These are phyloP conservation scores for Macrostomum lignano DNA, from an alignment of 1,140 invertebrate genomes.

Conservation along the genomic window DNA sequence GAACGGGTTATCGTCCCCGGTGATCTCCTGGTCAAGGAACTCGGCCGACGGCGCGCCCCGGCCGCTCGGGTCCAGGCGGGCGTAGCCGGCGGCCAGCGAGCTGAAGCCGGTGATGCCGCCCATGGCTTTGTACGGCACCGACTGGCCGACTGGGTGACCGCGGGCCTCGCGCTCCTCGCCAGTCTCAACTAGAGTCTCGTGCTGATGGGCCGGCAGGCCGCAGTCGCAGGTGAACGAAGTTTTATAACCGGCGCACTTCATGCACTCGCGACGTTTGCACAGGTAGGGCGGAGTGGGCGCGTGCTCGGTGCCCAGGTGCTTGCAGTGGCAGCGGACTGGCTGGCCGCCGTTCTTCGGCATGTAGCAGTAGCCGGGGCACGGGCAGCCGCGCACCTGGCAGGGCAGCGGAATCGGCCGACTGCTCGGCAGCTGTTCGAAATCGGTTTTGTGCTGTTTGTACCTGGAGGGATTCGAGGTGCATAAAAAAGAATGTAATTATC, in stretches of 20 bases:
- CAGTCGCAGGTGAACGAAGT: slow-evolving; percentile 25
- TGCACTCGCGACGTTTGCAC: slow-evolving; percentile 5
- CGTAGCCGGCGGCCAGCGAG: slow-evolving; percentile 25
- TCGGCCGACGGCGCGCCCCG: slow-evolving; percentile 19
- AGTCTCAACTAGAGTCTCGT: slow-evolving; percentile 22
- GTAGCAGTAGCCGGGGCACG: slow-evolving; percentile 20
- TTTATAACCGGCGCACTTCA: slow-evolving; percentile 22
- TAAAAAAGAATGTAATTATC: no score
- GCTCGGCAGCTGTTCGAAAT: slow-evolving; percentile 19
- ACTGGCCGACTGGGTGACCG: slow-evolving; percentile 24
- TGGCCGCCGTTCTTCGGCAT: slow-evolving; percentile 21
- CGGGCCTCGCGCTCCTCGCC: slow-evolving; percentile 18
- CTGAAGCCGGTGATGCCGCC: slow-evolving; percentile 27
- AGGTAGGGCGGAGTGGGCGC: slow-evolving; percentile 13
- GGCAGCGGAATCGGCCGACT: slow-evolving; percentile 17
- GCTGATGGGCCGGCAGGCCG: slow-evolving; percentile 14
- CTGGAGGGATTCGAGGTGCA: slow-evolving; percentile 12
- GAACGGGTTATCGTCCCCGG: slow-evolving; percentile 20
- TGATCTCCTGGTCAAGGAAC: slow-evolving; percentile 23
- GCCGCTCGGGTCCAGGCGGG: slow-evolving; percentile 25
- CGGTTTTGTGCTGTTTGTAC: slow-evolving; percentile 25
- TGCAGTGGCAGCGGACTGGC: slow-evolving; percentile 22
- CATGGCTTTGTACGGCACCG: slow-evolving; percentile 24
- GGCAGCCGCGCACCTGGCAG: slow-evolving; percentile 19
- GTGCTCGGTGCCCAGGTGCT: slow-evolving; percentile 22